Evolutionary conservation across 1,140 invertebrate species (phyloP).

Genomic region (Heliconius nattereri): DNA sequence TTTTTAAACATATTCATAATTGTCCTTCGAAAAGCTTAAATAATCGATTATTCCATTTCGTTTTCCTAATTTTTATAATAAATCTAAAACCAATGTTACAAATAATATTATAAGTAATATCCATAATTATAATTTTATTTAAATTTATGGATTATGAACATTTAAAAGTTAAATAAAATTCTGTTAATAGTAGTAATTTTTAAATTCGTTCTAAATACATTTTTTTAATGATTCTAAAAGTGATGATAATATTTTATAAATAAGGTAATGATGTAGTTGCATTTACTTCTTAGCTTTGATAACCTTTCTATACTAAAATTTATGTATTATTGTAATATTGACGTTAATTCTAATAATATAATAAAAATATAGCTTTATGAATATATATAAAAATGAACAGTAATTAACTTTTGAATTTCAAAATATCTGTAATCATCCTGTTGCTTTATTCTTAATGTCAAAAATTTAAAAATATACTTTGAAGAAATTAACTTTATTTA

Average conservation of each 20-base stretch:
- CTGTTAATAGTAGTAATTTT: too few species aligned
- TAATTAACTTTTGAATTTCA: background rate
- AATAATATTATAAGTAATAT: background rate
- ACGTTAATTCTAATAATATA: background rate
- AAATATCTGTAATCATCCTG: background rate
- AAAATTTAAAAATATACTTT: background rate
- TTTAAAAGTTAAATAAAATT: background rate
- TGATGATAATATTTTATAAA: background rate
- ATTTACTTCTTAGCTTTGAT: constrained; percentile 8
- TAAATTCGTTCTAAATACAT: too few species aligned
- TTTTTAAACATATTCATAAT: too few species aligned
- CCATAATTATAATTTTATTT: background rate
- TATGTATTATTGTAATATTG: background rate
- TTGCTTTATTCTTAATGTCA: background rate
- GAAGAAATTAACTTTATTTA: too few species aligned
- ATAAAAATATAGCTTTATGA: background rate
- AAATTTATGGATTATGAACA: background rate
- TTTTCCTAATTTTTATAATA: too few species aligned
- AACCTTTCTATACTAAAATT: background rate
- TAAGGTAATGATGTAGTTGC: background rate
- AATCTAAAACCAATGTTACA: too few species aligned
- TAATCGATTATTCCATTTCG: too few species aligned
- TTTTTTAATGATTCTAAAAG: background rate
- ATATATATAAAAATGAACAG: background rate
- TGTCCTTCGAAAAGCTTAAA: too few species aligned